A percentile compares a stretch with the other conserved stretches of the same genome.
These are phyloP conservation scores for Ornithorhynchus anatinus DNA, from an alignment of 2,113 vertebrate genomes.

Conservation along the genomic window DNA sequence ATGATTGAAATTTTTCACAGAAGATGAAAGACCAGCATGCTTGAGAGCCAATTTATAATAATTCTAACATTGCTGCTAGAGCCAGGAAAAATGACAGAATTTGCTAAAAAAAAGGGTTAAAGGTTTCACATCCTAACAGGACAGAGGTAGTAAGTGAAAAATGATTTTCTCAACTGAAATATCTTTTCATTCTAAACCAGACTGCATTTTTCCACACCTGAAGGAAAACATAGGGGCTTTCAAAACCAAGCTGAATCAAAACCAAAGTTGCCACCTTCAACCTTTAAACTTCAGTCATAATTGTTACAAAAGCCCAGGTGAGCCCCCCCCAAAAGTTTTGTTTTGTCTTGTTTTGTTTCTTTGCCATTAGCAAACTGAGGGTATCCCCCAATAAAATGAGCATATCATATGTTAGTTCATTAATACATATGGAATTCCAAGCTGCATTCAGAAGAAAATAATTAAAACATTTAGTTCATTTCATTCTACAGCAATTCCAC, in stretches of 20 bases:
- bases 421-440: neutral
- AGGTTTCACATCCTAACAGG: slow-evolving; percentile 40
- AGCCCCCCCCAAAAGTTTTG: no score
- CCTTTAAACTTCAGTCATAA: slow-evolving; percentile 21
- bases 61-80: slow-evolving; percentile 41
- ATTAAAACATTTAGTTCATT: neutral
- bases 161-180: slow-evolving; percentile 42
- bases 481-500: neutral
- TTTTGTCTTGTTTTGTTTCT: no score
- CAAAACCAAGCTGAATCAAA: slow-evolving; percentile 39
- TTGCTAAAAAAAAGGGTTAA: slow-evolving; percentile 28
- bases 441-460: neutral
- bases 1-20: slow-evolving; percentile 54
- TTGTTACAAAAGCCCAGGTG: neutral
- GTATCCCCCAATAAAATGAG: slow-evolving; percentile 10
- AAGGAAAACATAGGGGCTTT: slow-evolving; percentile 31
- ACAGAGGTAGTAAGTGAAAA: slow-evolving; percentile 31
- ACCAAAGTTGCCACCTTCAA: slow-evolving; percentile 17
- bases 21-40: slow-evolving; percentile 56
- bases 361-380: neutral
- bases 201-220: slow-evolving; percentile 31
- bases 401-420: slow-evolving; percentile 1
- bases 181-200: slow-evolving; percentile 9
- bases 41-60: slow-evolving; percentile 53
- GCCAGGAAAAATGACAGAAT: slow-evolving; percentile 50